Evolutionary conservation across 2,888 invertebrate species (phyloP).

Genomic region (Drosophila kanekoi): DNA sequence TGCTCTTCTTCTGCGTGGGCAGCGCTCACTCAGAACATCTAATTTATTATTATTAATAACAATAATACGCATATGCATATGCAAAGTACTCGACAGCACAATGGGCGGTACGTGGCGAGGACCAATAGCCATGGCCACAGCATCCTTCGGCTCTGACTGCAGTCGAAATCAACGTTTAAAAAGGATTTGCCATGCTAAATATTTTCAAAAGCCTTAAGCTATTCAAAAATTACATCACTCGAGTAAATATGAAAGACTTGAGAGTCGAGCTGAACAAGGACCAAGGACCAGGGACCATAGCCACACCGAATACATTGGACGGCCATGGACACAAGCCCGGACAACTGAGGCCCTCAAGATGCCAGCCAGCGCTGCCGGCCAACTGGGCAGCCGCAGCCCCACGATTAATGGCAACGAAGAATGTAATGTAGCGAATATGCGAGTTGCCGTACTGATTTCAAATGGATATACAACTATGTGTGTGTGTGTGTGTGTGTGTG

Average conservation of each 20-base stretch:
- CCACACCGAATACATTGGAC: background rate
- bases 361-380: slow-evolving; percentile 36
- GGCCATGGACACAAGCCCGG: background rate
- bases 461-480: slow-evolving; percentile 50
- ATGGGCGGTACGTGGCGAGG: slow-evolving; percentile 5
- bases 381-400: slow-evolving; percentile 57
- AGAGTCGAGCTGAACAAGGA: slow-evolving; percentile 33
- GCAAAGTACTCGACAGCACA: slow-evolving; percentile 59
- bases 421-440: slow-evolving; percentile 78
- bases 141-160: slow-evolving; percentile 52
- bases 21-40: slow-evolving; percentile 37
- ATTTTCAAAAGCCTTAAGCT: slow-evolving; percentile 78
- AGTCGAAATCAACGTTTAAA: slow-evolving; percentile 74
- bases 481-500: slow-evolving; percentile 30
- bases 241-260: slow-evolving; percentile 74
- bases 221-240: slow-evolving; percentile 80
- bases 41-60: slow-evolving; percentile 78
- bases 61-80: slow-evolving; percentile 74
- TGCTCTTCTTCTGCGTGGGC: slow-evolving; percentile 16
- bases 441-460: slow-evolving; percentile 78
- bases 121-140: slow-evolving; percentile 28
- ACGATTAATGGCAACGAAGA: slow-evolving; percentile 78
- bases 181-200: slow-evolving; percentile 81
- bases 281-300: background rate
- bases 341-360: slow-evolving; percentile 31